Percentiles rank a stretch among this genome's conserved stretches.
These are phyloP conservation scores for Aphidius colemani DNA, from an alignment of 2,888 invertebrate species.

Conservation along the genomic window DNA sequence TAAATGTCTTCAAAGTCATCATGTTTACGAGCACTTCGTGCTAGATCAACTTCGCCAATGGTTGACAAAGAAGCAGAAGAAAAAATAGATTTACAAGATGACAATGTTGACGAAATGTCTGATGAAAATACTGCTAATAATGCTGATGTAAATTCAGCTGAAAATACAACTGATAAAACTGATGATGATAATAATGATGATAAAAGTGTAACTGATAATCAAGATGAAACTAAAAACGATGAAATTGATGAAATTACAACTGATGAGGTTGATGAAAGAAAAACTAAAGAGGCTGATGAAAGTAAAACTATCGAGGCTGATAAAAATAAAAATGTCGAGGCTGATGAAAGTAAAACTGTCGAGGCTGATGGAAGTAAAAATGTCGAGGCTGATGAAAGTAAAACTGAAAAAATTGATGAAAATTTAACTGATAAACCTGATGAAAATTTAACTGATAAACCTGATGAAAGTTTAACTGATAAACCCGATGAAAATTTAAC, in stretches of 20 bases:
- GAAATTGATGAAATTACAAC: conserved; percentile 52
- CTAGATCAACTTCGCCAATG: conserved; percentile 5
- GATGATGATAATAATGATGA: conserved; percentile 30
- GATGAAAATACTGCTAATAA: conserved; percentile 42
- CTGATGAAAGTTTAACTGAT: conserved; percentile 51
- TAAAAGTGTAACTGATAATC: conserved; percentile 5
- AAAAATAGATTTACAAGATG: conserved; percentile 7
- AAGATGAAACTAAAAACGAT: conserved; percentile 49
- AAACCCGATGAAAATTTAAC: conserved; percentile 53
- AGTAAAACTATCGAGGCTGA: conserved; percentile 60
- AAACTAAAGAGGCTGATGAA: conserved; percentile 40
- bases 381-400: conserved; percentile 59
- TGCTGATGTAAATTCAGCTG: conserved; percentile 32
- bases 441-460: conserved; percentile 60
- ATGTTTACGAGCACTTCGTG: conserved; percentile 47
- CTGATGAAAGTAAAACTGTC: conserved; percentile 43
- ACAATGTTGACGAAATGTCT: conserved; percentile 38
- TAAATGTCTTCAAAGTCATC: conserved; percentile 47
- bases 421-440: conserved; percentile 55
- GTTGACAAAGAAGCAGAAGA: conserved; percentile 14
- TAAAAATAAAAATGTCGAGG: conserved; percentile 52
- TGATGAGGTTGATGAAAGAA: conserved; percentile 49
- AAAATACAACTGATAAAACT: conserved; percentile 50
- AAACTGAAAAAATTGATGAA: conserved; percentile 55
- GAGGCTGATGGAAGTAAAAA: conserved; percentile 57